These are phyloP conservation scores for Toxotes jaculatrix DNA, from an alignment of 2,113 vertebrate species.

Conservation along the genomic window DNA sequence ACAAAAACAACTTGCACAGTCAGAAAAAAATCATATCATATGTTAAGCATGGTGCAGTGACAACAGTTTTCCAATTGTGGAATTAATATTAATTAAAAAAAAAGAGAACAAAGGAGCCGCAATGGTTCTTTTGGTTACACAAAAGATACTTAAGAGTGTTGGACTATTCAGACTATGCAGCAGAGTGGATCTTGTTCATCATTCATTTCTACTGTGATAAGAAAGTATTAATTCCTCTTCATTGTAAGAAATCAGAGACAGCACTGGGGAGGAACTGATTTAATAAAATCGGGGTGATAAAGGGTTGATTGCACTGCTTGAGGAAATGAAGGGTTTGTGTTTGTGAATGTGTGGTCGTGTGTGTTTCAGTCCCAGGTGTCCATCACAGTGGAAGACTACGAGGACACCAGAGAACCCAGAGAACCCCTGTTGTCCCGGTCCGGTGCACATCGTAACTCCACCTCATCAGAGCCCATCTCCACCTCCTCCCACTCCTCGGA, in stretches of 20 bases:
- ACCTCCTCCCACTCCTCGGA: slow-evolving; percentile 85
- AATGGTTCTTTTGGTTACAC: neutral
- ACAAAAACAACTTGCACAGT: no score
- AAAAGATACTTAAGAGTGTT: neutral
- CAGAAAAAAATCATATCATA: neutral
- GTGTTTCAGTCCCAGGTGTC: slow-evolving; percentile 86
- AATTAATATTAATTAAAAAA: neutral
- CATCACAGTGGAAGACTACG: slow-evolving; percentile 88
- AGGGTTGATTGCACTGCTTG: neutral
- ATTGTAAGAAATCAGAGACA: neutral
- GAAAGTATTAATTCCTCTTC: slow-evolving; percentile 14
- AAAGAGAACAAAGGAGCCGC: no score
- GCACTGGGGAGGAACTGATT: neutral
- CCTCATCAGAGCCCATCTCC: slow-evolving; percentile 83
- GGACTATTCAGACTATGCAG: slow-evolving; percentile 9
- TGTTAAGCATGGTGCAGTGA: neutral
- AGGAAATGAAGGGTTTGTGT: slow-evolving; percentile 27
- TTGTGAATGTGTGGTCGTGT: slow-evolving; percentile 1
- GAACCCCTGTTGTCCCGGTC: slow-evolving; percentile 83
- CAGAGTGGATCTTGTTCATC: neutral
- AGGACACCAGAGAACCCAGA: slow-evolving; percentile 86
- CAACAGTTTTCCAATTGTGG: neutral
- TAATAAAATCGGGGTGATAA: slow-evolving; percentile 14
- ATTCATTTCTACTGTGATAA: slow-evolving; percentile 9
- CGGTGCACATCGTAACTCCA: slow-evolving; percentile 85